These are phyloP conservation scores for Drosophila leonis DNA, from an alignment of 2,888 invertebrate species.

Conservation along the genomic window DNA sequence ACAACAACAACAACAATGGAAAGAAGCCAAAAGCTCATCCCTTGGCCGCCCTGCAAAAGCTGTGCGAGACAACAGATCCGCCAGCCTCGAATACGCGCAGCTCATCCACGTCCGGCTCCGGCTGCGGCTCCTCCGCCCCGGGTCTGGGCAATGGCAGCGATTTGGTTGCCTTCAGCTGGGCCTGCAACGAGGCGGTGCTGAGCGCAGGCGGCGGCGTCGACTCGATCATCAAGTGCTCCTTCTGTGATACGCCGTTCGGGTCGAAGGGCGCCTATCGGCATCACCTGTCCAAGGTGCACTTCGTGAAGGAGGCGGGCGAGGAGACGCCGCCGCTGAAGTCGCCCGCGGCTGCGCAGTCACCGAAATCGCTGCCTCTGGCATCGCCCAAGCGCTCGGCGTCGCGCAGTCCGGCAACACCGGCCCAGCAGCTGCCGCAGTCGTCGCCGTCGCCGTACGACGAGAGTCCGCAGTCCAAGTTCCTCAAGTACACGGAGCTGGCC, in stretches of 20 bases:
- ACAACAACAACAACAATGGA: constrained; percentile 23
- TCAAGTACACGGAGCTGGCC: constrained; percentile 99
- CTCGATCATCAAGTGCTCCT: constrained; percentile 96
- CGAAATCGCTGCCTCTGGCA: constrained; percentile 65
- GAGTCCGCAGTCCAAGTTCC: constrained; percentile 98
- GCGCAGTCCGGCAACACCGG: constrained; percentile 73
- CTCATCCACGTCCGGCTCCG: constrained; percentile 26
- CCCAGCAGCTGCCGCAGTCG: constrained; percentile 47
- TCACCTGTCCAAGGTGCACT: constrained; percentile 97
- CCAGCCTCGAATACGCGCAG: constrained; percentile 84
- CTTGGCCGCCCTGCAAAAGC: constrained; percentile 96
- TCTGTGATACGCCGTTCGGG: constrained; percentile 97
- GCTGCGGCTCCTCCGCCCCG: too few relatives aligned
- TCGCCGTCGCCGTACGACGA: constrained; percentile 89
- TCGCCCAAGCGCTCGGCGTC: constrained; percentile 78
- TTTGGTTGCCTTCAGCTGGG: constrained; percentile 96
- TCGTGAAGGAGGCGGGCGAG: constrained; percentile 94
- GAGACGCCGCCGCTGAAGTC: constrained; percentile 86
- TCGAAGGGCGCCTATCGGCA: constrained; percentile 98
- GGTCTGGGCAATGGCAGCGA: constrained; percentile 69
- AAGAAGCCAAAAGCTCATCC: constrained; percentile 90
- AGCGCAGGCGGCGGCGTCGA: constrained; percentile 88
- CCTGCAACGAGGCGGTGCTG: constrained; percentile 96
- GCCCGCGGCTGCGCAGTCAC: constrained; percentile 69
- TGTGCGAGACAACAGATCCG: constrained; percentile 96